phyloP scores from a whole-genome alignment of 2,113 vertebrate species.

The Muntiacus reevesi region DNA sequence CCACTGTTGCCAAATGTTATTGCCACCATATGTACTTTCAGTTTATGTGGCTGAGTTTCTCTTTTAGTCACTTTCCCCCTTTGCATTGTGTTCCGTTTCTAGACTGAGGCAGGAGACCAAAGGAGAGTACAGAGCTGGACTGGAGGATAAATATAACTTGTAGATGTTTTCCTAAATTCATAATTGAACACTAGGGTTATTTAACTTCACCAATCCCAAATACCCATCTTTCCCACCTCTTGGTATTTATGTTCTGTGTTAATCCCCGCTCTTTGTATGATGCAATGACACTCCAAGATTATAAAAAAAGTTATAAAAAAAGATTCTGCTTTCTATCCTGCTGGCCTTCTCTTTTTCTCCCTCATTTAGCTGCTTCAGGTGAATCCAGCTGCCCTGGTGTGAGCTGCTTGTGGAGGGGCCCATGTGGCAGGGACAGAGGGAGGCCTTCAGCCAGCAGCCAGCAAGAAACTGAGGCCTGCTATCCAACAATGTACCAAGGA shows the following conservation, averaged over 20 bases:
- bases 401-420: neutral
- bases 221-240: neutral
- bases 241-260: neutral
- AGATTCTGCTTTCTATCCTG: neutral
- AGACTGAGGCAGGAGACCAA: neutral
- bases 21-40: neutral
- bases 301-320: neutral
- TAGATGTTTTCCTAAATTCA: neutral
- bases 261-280: neutral
- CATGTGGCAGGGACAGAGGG: neutral
- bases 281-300: neutral
- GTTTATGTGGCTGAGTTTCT: neutral
- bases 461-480: neutral
- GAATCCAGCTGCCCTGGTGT: neutral
- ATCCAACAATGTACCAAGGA: neutral
- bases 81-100: neutral
- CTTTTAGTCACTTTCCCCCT: neutral
- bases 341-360: neutral
- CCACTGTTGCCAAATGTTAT: neutral
- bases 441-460: neutral
- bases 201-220: neutral
- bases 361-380: neutral
- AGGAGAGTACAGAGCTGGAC: neutral
- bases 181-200: neutral
- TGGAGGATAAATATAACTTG: neutral